Evolutionary conservation across 37 sponge, comb jelly and placozoan species (phyloP), one percentile per base, ranked within the genome.

Genomic region (Crambe crambe): DNA sequence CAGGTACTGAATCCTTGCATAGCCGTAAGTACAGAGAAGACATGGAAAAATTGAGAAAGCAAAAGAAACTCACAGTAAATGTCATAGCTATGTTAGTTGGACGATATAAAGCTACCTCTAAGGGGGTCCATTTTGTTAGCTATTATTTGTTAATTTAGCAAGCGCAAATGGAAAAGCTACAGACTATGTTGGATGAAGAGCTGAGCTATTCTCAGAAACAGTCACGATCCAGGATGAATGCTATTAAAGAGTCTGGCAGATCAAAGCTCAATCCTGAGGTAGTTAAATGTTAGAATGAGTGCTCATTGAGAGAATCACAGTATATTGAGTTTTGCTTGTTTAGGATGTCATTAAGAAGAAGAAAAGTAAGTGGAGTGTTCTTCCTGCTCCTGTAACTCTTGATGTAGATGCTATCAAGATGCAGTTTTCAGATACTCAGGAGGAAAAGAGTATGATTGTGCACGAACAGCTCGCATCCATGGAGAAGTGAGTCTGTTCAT

Each of bases 381-480:
- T 67, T 26, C 74, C 29, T 31, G 32, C 31, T 30, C 68, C 54
- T 1, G 34, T 78, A 0, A 34, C 58, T 10, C 70, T 80, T 5
- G 79, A 78, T 42, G 73, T 86, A 41, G 60, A 27, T 1, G 35
- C 37, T 12, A 36, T 74, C 44, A 37, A 9, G 36, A 56, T 8
- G 9, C 25, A 47, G 37, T 81, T 87, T 32, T 29, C 37, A 22
- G 72, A 67, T 39, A 47, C 59, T 23, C 68, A 75, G 37, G 82
- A 84, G 58, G 65, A 23, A 37, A 64, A 64, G 51, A 31, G 47
- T 3, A 80, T 86, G 74, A 73, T 86, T 17, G 91, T 86, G 8
- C 91, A 90, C 56, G 87, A 90, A 25, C 91, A 90, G 34, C 76
- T 90, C 39, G 47, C 67, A 17, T 87, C 83, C 73, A 90, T 90